Base-by-base conservation (phyloP, 2,113 vertebrate genomes). In the Indicator maculatus region DNA sequence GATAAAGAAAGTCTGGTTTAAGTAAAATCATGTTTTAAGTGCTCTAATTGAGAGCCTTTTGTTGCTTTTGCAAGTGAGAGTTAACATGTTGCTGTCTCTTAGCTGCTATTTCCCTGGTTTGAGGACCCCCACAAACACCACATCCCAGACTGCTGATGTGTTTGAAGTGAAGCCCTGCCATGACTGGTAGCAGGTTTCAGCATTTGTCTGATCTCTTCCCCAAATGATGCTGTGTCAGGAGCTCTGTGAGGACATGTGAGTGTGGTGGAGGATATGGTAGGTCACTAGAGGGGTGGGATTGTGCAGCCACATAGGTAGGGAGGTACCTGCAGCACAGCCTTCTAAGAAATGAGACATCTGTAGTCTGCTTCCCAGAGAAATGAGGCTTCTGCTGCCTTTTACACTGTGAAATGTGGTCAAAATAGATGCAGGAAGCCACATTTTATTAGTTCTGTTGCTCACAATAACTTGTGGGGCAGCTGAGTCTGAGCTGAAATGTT, bases 181-280 rank as follows among this genome's bases (percentile, higher is more conserved):
- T 21, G 90, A 86, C 94, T 96, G 92, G 93, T 90, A 92, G 86
- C 86, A 60, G 56, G 73, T 82, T 92, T 86, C 80, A 95, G 90
- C 88, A 63, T 93, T 94, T 89, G 83, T 86, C 90, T 93, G 66
- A 84, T 65, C 63, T 65, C 64, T 71, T 92, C 83, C 70, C 63
- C 61, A 88, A 93, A 82, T 86, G 61, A 78, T 82, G 77, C 93
- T 90, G 77, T 82, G 86, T 92, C 59, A 30, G 76, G 84, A 82
- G 77, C 55, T 24, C 86, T 73, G 84, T 26, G 80, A 96, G 86
- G 78, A 89, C 90, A 93, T 92, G 93, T 93, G 67, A 84, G 63
- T 78, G 70, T 17, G 9, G 88, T 47, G 71, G 50, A 66, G 71
- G 72, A 36, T 78, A 41, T 31, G 0, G 2, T 59, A 50, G 86